A percentile compares a stretch with the other conserved stretches of the same genome.
phyloP scores from a whole-genome alignment of 1,140 invertebrate species.

The Bactericera cockerelli region DNA sequence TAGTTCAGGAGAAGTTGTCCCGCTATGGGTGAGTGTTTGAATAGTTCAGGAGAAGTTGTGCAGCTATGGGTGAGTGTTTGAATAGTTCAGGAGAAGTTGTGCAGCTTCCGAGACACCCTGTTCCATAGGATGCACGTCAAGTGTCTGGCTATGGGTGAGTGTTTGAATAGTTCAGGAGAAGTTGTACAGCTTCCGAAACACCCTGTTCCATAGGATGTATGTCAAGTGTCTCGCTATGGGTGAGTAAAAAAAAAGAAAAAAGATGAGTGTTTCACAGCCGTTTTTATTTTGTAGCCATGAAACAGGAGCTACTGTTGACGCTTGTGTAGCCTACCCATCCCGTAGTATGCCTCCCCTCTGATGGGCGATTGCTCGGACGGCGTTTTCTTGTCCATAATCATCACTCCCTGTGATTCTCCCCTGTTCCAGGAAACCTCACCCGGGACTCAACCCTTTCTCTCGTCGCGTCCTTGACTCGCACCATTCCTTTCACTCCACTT shows the following conservation, averaged over 20 bases:
- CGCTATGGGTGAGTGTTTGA: neutral
- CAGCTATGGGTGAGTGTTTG: neutral
- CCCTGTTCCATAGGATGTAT: neutral
- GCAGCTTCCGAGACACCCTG: neutral
- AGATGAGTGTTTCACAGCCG: no score
- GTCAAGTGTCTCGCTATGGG: neutral
- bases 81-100: neutral
- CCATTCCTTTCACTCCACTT: neutral
- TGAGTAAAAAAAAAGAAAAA: no score
- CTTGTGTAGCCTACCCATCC: no score
- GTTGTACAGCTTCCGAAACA: neutral
- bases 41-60: neutral
- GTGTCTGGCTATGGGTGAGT: neutral
- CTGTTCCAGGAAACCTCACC: neutral
- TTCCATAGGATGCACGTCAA: neutral
- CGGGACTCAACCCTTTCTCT: neutral
- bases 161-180: no score
- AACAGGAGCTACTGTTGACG: no score
- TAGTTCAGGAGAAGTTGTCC: neutral
- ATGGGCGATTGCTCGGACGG: no score
- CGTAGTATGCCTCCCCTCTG: no score
- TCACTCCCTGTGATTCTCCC: no score
- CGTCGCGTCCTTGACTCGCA: neutral
- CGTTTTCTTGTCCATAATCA: no score
- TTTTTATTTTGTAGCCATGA: no score